Conservation (phyloP, 2,888 invertebrate genomes). For the Limnephilus rhombicus region DNA sequence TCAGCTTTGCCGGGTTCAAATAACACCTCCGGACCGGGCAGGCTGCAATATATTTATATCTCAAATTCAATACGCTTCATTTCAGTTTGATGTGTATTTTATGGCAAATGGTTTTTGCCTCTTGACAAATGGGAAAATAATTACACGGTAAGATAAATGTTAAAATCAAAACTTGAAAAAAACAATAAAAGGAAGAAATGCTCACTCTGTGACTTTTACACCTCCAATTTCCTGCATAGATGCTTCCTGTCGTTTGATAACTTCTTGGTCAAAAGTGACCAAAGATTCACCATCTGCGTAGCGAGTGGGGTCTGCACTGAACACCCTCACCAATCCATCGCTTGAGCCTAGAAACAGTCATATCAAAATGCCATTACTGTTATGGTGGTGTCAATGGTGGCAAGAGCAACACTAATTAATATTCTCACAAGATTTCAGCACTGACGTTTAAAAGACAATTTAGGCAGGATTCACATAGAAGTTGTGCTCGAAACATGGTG, state of each 20-base stretch:
- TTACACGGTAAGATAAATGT: not conserved
- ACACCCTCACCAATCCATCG: constrained; percentile 92
- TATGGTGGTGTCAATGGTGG: not conserved
- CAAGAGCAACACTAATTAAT: not conserved
- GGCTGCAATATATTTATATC: constrained; percentile 73
- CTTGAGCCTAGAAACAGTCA: constrained; percentile 77
- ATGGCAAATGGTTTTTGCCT: not conserved
- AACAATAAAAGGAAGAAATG: constrained; percentile 62
- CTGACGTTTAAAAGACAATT: not conserved
- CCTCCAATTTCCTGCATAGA: constrained; percentile 88
- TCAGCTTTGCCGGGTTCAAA: constrained; percentile 86
- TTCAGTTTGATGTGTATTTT: not conserved
- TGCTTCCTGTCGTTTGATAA: constrained; percentile 80
- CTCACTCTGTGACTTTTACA: constrained; percentile 90
- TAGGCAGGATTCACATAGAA: not conserved
- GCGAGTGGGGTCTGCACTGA: constrained; percentile 85
- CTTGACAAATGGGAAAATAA: not conserved
- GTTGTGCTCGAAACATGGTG: not conserved
- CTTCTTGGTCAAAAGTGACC: constrained; percentile 85
- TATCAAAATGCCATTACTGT: too few relatives aligned
- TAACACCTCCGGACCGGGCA: constrained; percentile 89
- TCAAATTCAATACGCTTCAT: not conserved
- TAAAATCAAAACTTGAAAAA: not conserved
- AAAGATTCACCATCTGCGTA: constrained; percentile 81
- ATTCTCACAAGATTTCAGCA: not conserved